Evolutionary conservation across 2,113 vertebrate genomes (phyloP).

Genomic region (Lathamus discolor): DNA sequence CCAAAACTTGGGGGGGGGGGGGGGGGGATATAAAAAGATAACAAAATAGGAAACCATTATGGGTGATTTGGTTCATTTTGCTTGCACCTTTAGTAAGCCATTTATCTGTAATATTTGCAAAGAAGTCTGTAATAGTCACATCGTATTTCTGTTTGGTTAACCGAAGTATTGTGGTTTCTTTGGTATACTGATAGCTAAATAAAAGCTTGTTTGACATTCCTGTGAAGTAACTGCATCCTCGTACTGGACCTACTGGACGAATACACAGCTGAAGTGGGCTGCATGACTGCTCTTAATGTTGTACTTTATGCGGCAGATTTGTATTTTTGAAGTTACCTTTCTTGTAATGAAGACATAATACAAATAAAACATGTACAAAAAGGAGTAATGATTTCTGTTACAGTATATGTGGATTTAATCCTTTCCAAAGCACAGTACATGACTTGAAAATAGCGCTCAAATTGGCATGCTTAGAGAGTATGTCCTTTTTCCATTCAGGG

Average conservation of each 20-base stretch:
- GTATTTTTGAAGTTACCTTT: constrained; percentile 73
- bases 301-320: constrained; percentile 62
- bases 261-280: constrained; percentile 22
- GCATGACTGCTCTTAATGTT: constrained; percentile 72
- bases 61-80: not conserved
- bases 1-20: not conserved
- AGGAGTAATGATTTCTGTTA: constrained; percentile 52
- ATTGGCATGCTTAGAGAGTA: constrained; percentile 33
- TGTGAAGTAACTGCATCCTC: constrained; percentile 34
- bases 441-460: constrained; percentile 28
- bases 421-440: constrained; percentile 54
- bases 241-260: constrained; percentile 10
- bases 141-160: not conserved
- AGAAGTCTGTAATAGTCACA: constrained; percentile 8
- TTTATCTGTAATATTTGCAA: not conserved
- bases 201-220: constrained; percentile 53
- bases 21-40: not conserved
- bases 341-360: constrained; percentile 68
- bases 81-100: not conserved
- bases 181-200: constrained; percentile 25
- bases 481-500: not conserved
- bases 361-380: constrained; percentile 77
- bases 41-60: not conserved
- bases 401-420: constrained; percentile 65
- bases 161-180: constrained; percentile 40